These are phyloP conservation scores for Drosophila kanapiae DNA, from an alignment of 1,140 invertebrate species.

Conservation along the genomic window DNA sequence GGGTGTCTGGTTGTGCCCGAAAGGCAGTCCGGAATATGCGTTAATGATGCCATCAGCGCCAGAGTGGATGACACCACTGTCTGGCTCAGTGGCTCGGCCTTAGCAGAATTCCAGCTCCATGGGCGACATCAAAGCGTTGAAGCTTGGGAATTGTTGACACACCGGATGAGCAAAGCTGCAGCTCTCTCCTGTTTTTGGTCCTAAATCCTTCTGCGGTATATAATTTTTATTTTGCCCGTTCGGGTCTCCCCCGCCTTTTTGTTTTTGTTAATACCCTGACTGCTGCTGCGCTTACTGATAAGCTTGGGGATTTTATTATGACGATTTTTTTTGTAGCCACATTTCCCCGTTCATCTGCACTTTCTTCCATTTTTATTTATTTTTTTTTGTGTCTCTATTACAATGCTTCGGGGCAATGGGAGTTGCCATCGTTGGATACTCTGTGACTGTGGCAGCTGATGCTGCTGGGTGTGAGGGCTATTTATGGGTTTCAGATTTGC, in stretches of 20 bases:
- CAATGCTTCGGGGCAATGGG: slow-evolving; percentile 33
- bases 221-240: slow-evolving; percentile 26
- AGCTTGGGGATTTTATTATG: slow-evolving; percentile 79
- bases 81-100: slow-evolving; percentile 75
- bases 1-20: slow-evolving; percentile 46
- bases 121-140: slow-evolving; percentile 81
- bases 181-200: slow-evolving; percentile 20
- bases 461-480: slow-evolving; percentile 10
- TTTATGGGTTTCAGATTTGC: slow-evolving; percentile 30
- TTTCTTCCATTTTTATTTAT: slow-evolving; percentile 23
- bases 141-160: slow-evolving; percentile 84
- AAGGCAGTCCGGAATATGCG: slow-evolving; percentile 73
- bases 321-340: slow-evolving; percentile 51
- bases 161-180: slow-evolving; percentile 73
- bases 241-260: slow-evolving; percentile 19
- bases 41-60: slow-evolving; percentile 79
- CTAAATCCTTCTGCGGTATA: slow-evolving; percentile 42
- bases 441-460: slow-evolving; percentile 16
- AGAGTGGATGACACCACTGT: slow-evolving; percentile 70
- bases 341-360: slow-evolving; percentile 34
- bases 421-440: slow-evolving; percentile 26
- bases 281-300: slow-evolving; percentile 73
- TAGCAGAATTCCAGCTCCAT: slow-evolving; percentile 9
- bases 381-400: slow-evolving; percentile 41
- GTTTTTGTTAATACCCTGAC: slow-evolving; percentile 63